These are phyloP conservation scores for Psittacula echo DNA, from an alignment of 2,797 vertebrate genomes.

Conservation along the genomic window DNA sequence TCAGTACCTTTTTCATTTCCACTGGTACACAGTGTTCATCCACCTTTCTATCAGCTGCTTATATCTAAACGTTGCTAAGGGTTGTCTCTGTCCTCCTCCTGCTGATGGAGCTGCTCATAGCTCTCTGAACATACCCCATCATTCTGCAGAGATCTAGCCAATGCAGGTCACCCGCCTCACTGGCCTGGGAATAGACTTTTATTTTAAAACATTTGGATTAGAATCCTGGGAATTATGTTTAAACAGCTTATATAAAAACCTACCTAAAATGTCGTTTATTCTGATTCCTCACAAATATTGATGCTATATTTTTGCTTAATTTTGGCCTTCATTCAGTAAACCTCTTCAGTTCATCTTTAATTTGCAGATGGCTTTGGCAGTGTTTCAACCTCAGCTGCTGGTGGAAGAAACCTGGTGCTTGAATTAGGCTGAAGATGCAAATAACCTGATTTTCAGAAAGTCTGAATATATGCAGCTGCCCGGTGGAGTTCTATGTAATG, in stretches of 20 bases:
- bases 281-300: slow-evolving; percentile 58
- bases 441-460: slow-evolving; percentile 44
- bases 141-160: not conserved
- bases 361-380: slow-evolving; percentile 63
- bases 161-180: not conserved
- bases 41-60: not conserved
- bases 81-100: not conserved
- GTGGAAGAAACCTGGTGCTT: slow-evolving; percentile 27
- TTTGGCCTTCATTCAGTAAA: slow-evolving; percentile 51
- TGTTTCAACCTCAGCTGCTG: slow-evolving; percentile 52
- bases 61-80: not conserved
- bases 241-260: not conserved
- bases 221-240: not conserved
- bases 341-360: slow-evolving; percentile 41
- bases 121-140: not conserved
- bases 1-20: not conserved
- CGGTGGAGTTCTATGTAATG: slow-evolving; percentile 38
- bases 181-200: not conserved
- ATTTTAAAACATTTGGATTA: not conserved
- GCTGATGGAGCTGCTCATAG: not conserved
- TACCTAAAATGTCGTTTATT: not conserved
- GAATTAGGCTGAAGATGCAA: slow-evolving; percentile 48
- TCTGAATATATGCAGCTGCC: slow-evolving; percentile 23
- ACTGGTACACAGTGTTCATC: not conserved
- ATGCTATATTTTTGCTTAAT: slow-evolving; percentile 52